phyloP scores from a whole-genome alignment of 2,113 vertebrate species.

The Macrotis lagotis region DNA sequence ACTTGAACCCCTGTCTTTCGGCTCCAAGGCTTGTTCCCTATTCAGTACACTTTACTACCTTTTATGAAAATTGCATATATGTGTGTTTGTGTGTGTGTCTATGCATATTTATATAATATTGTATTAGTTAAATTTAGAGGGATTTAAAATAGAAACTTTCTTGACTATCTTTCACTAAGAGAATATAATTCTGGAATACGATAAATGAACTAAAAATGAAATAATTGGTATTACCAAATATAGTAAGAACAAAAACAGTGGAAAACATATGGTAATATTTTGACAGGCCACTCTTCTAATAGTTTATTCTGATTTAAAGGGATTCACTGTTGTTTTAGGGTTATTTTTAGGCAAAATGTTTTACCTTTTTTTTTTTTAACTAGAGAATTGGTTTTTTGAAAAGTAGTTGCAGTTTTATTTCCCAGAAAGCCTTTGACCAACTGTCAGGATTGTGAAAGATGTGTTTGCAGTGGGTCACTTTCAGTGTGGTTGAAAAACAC shows the following conservation, averaged over 20 bases:
- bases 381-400: not conserved
- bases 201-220: constrained; percentile 2
- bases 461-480: constrained; percentile 1
- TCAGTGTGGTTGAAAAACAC: not conserved
- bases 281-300: not conserved
- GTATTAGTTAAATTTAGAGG: constrained; percentile 18
- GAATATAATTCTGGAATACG: not conserved
- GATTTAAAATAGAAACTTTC: constrained; percentile 4
- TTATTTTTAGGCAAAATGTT: not conserved
- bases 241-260: not conserved
- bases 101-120: too few species aligned
- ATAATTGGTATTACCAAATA: not conserved
- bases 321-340: not conserved
- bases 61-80: not conserved
- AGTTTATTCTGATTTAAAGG: not conserved
- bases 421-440: constrained; percentile 12
- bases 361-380: not conserved
- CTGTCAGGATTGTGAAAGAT: not conserved
- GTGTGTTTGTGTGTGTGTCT: too few species aligned
- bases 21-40: not conserved
- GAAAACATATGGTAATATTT: constrained; percentile 3
- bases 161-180: constrained; percentile 3
- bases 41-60: not conserved
- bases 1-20: too few species aligned
- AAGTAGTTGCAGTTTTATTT: not conserved